Evolutionary conservation across 2,113 vertebrate genomes (phyloP), one percentile per base, ranked within the genome.

Genomic region (Cynocephalus volans): DNA sequence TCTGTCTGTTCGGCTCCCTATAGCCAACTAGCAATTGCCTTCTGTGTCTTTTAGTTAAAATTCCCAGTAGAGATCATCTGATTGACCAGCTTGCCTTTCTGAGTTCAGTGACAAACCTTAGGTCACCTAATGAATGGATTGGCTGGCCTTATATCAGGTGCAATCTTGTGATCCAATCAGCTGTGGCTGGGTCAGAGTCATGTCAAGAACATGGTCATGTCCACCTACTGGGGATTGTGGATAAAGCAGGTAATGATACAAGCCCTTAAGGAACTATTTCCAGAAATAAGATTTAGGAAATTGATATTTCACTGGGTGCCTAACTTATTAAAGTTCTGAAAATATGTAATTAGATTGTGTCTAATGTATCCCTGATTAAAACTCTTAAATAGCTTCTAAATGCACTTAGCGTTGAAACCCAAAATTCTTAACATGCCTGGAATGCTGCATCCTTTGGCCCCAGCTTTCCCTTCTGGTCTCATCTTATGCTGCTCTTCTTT

Each of bases 21-120:
- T 28, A 73, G 70, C 50, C 79, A 82, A 18, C 69, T 36, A 81
- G 36, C 26, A 72, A 41, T 62, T 45, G 23, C 31, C 80, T 65
- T 80, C 48, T 69, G 24, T 18, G 36, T 19, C 33, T 92, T 56
- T 94, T 67, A n/a, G 48, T 94, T 91, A 90, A 65, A 96, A 23
- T 70, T 24, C 33, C 60, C 21, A 31, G 17, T 36, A n/a, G 60
- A 72, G 21, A 60, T 31, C 5, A 58, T 76, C 76, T 83, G 26
- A 83, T 62, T 26, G 36, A 2, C 41, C 15, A 10, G 41, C 28
- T 67, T 65, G 65, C 28, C 67, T 93, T 95, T 65, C 72, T 33
- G 62, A 24, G 69, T 77, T 24, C 52, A 72, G 24, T 45, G 13
- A 72, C 10, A 93, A 83, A 72, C 72, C 58, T 64, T n/a, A 69